These are phyloP conservation scores for Tupiocoris notatus DNA, from an alignment of 2,888 invertebrate genomes.

Conservation along the genomic window DNA sequence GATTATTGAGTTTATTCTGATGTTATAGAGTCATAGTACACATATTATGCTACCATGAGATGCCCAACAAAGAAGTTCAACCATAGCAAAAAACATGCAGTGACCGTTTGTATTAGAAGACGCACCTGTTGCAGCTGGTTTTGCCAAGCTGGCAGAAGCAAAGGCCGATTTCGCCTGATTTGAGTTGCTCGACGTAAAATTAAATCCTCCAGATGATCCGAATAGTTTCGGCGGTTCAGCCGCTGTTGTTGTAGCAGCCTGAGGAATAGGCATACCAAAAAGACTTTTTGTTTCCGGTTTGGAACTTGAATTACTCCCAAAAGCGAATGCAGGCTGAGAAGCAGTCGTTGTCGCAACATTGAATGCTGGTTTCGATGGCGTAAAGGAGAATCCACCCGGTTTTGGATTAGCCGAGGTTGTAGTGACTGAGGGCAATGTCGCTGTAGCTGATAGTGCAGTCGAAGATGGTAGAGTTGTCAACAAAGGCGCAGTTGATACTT, in stretches of 20 bases:
- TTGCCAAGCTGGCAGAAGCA: neutral
- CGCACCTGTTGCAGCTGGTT: neutral
- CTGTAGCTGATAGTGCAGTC: neutral
- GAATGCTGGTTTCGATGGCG: neutral
- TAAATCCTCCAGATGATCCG: constrained; percentile 10
- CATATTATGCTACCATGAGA: too few relatives aligned
- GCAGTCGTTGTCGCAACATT: neutral
- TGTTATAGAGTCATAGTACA: too few relatives aligned
- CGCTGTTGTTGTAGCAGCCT: neutral
- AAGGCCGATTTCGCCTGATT: neutral
- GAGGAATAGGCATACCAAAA: constrained; percentile 19
- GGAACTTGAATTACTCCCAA: neutral
- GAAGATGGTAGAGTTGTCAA: neutral
- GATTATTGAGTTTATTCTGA: too few relatives aligned
- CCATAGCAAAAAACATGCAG: too few relatives aligned
- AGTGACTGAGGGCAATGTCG: neutral
- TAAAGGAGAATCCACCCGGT: constrained; percentile 26
- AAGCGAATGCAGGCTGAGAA: neutral
- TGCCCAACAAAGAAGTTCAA: too few relatives aligned
- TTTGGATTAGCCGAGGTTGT: neutral
- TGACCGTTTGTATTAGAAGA: too few relatives aligned
- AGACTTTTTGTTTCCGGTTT: neutral
- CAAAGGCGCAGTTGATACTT: neutral
- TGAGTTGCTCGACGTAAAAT: neutral
- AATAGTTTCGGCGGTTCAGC: constrained; percentile 11